Percentiles rank a stretch among this genome's conserved stretches.
These are phyloP conservation scores for Hypocryptadius cinnamomeus DNA, from an alignment of 2,113 vertebrate species.

Conservation along the genomic window DNA sequence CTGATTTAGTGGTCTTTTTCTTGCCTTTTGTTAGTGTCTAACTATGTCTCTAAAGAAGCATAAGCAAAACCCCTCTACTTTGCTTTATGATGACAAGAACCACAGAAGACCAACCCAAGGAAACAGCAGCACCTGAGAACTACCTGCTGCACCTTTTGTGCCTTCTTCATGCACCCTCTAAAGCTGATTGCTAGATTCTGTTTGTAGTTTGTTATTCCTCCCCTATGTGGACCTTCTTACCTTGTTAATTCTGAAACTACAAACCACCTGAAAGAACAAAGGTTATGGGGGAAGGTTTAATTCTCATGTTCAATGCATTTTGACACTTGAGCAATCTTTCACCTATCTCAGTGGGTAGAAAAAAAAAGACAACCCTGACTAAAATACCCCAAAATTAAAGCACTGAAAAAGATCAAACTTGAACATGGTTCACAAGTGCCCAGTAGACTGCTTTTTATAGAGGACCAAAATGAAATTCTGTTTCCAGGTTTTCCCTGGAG, in stretches of 20 bases:
- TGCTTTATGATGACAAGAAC: neutral
- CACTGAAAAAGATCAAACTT: neutral
- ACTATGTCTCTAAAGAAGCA: neutral
- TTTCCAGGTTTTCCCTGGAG: neutral
- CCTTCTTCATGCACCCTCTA: neutral
- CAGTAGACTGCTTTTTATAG: neutral
- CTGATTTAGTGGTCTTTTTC: neutral
- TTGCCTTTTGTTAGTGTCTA: neutral
- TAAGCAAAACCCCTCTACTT: neutral
- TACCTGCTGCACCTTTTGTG: neutral
- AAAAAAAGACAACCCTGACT: neutral
- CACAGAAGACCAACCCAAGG: neutral
- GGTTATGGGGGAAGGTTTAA: neutral
- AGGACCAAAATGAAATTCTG: neutral
- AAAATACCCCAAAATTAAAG: neutral
- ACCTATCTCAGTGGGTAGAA: neutral
- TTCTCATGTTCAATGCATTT: neutral
- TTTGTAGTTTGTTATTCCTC: neutral
- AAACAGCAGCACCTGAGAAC: neutral
- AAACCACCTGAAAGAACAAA: neutral
- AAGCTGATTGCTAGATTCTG: neutral
- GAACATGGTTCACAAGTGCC: neutral
- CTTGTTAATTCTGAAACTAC: neutral
- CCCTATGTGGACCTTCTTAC: neutral
- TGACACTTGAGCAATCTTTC: neutral